These are phyloP conservation scores for Lissonota sp. DNA, from an alignment of 2,888 invertebrate genomes.

Conservation along the genomic window DNA sequence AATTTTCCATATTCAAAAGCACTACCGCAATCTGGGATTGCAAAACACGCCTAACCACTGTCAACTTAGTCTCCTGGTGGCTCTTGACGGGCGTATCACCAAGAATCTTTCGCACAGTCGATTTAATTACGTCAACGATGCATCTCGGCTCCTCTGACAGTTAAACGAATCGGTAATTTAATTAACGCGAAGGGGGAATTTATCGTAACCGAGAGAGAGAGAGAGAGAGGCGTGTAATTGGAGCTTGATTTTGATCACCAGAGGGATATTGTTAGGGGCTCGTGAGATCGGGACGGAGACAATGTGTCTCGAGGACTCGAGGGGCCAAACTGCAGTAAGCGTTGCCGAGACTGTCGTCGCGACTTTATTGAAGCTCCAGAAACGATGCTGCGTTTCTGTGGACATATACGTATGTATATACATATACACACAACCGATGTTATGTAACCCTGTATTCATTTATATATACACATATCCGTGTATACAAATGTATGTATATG, in stretches of 20 bases:
- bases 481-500: conserved; percentile 22
- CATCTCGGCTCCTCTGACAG: background rate
- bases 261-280: background rate
- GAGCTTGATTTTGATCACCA: conserved; percentile 9
- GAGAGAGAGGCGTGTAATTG: conserved; percentile 3
- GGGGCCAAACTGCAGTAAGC: conserved; percentile 57
- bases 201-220: conserved; percentile 12
- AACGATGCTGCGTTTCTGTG: conserved; percentile 52
- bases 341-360: conserved; percentile 58
- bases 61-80: background rate
- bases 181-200: conserved; percentile 22
- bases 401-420: background rate
- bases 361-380: conserved; percentile 59
- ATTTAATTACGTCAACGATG: conserved; percentile 34
- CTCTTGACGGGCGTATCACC: background rate
- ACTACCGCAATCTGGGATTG: background rate
- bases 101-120: conserved; percentile 5
- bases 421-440: background rate
- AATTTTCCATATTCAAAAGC: conserved; percentile 41
- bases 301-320: conserved; percentile 57
- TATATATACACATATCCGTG: conserved; percentile 10
- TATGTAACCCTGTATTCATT: background rate
- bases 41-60: background rate
- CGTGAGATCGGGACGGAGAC: conserved; percentile 25
- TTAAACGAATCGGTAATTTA: conserved; percentile 25